Conservation (phyloP, 1,140 invertebrate species). For the Mycetomoellerius zeteki region DNA sequence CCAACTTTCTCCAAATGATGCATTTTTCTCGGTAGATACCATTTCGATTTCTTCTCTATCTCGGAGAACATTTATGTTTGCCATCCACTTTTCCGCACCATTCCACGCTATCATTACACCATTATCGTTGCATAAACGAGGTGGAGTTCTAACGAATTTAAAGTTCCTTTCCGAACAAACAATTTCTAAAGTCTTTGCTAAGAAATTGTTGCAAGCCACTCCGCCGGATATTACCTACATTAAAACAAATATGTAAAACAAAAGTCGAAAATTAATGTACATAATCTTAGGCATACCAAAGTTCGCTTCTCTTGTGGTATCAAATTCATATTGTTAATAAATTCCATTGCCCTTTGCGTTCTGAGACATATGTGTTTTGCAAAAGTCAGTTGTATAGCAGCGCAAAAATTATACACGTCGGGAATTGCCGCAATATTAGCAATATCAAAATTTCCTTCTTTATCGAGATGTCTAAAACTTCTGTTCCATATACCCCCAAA, state of each 20-base stretch:
- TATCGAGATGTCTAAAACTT: conserved; percentile 86
- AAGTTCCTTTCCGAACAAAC: conserved; percentile 91
- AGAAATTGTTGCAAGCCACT: conserved; percentile 96
- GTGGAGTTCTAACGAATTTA: conserved; percentile 91
- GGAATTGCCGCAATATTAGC: conserved; percentile 91
- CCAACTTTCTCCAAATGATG: conserved; percentile 88
- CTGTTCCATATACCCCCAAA: conserved; percentile 92
- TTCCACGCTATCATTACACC: conserved; percentile 99
- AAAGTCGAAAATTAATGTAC: conserved; percentile 30
- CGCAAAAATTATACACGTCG: conserved; percentile 94
- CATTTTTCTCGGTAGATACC: conserved; percentile 86
- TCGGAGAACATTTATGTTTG: conserved; percentile 84
- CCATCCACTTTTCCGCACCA: conserved; percentile 92
- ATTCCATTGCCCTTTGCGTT: conserved; percentile 94
- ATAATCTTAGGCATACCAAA: conserved; percentile 86
- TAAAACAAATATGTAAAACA: conserved; percentile 47
- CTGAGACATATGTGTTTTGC: conserved; percentile 93
- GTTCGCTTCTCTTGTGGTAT: conserved; percentile 88
- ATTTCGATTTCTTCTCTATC: conserved; percentile 86
- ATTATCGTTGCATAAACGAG: conserved; percentile 98
- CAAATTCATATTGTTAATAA: conserved; percentile 89
- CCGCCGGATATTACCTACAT: conserved; percentile 97
- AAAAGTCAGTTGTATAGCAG: conserved; percentile 92
- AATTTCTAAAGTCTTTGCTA: conserved; percentile 90
- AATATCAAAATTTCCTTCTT: conserved; percentile 89